Evolutionary conservation across 2,113 vertebrate species (phyloP).

Genomic region (Lanius collurio): DNA sequence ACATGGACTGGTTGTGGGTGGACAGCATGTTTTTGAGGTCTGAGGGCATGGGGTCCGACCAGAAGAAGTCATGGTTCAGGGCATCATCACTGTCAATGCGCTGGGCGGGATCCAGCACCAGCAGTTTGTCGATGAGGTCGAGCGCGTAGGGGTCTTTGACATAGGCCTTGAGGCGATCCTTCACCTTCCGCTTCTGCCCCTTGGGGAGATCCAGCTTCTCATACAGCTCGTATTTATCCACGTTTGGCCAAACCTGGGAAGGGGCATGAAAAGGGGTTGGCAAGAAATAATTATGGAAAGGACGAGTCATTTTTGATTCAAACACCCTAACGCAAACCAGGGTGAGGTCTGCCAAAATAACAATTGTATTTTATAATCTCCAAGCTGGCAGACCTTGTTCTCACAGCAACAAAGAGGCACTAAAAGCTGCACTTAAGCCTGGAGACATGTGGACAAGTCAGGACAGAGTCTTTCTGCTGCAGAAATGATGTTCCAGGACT

Average conservation of each 20-base stretch:
- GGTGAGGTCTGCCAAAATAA: background rate
- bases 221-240: constrained; percentile 95
- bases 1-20: constrained; percentile 98
- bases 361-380: background rate
- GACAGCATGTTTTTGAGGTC: constrained; percentile 99
- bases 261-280: background rate
- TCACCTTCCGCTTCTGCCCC: constrained; percentile 97
- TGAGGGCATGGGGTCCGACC: constrained; percentile 98
- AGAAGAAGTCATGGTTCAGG: constrained; percentile 98
- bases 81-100: constrained; percentile 94
- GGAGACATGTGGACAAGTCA: background rate
- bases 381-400: background rate
- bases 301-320: background rate
- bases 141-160: constrained; percentile 94
- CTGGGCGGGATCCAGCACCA: constrained; percentile 92
- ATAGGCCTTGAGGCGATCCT: constrained; percentile 96
- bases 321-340: background rate
- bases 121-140: constrained; percentile 94
- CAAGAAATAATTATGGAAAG: background rate
- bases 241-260: constrained; percentile 88
- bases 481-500: background rate
- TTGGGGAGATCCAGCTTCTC: constrained; percentile 97
- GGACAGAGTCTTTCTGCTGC: background rate
- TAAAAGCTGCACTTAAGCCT: background rate
- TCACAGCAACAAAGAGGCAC: background rate